These are phyloP conservation scores for Datnioides undecimradiatus DNA, from an alignment of 2,113 vertebrate genomes.

Conservation along the genomic window DNA sequence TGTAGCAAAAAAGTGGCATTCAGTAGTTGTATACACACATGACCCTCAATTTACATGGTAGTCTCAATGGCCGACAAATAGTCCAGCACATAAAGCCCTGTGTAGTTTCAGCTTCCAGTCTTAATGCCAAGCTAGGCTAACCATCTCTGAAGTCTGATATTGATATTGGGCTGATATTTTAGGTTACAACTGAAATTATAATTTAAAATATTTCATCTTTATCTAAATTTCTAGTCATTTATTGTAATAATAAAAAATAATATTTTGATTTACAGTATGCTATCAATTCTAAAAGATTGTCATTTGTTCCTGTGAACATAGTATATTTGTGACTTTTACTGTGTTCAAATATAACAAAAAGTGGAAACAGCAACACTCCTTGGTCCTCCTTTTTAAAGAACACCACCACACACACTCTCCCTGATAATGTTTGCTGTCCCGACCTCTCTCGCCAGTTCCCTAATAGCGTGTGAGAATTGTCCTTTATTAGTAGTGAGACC, in stretches of 20 bases:
- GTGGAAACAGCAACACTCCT: neutral
- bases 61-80: too few species aligned
- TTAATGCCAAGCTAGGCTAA: neutral
- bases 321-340: too few species aligned
- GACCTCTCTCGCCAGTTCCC: neutral
- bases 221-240: neutral
- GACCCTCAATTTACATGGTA: too few species aligned
- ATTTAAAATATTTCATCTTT: too few species aligned
- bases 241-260: neutral
- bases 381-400: neutral
- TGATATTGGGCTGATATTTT: too few species aligned
- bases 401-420: neutral
- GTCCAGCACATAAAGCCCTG: neutral
- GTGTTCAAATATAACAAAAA: neutral
- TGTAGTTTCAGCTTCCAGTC: neutral
- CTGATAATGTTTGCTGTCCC: neutral
- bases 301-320: neutral
- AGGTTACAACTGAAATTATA: too few species aligned
- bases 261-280: neutral
- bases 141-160: too few species aligned
- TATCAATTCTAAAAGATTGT: neutral
- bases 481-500: constrained; percentile 22
- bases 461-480: constrained; percentile 23
- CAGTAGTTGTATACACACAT: too few species aligned
- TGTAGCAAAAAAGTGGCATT: too few species aligned